phyloP scores from a whole-genome alignment of 2,888 invertebrate species.

The Uropetala carovei region DNA sequence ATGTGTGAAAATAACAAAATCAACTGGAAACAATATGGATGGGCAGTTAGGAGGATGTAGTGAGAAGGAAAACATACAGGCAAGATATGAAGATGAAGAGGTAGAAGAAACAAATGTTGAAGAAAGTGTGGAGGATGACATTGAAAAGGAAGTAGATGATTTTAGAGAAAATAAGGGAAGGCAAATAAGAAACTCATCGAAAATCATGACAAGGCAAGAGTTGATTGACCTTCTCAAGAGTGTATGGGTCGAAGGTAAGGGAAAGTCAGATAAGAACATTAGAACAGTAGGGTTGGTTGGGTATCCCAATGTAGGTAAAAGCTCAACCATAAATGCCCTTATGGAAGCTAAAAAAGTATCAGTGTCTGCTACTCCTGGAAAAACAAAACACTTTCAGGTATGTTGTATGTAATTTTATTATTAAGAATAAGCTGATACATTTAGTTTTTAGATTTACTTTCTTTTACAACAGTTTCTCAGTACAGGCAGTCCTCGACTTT shows the following conservation, averaged over 20 bases:
- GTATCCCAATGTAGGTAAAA: slow-evolving; percentile 99
- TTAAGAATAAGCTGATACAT: background rate
- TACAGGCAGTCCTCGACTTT: too few relatives aligned
- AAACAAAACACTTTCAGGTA: slow-evolving; percentile 95
- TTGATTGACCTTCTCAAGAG: slow-evolving; percentile 84
- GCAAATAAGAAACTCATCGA: slow-evolving; percentile 76
- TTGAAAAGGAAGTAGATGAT: slow-evolving; percentile 72
- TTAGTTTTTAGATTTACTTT: background rate
- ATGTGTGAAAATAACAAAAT: background rate
- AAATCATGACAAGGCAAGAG: slow-evolving; percentile 82
- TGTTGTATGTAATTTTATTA: background rate
- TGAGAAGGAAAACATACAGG: slow-evolving; percentile 68
- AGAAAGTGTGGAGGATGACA: slow-evolving; percentile 67
- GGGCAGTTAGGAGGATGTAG: slow-evolving; percentile 68
- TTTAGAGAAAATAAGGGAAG: slow-evolving; percentile 14
- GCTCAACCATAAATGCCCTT: slow-evolving; percentile 97
- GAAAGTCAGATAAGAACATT: slow-evolving; percentile 76
- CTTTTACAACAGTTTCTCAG: background rate
- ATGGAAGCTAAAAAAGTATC: slow-evolving; percentile 87
- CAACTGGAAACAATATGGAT: slow-evolving; percentile 67
- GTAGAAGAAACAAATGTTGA: slow-evolving; percentile 71
- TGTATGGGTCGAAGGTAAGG: slow-evolving; percentile 75
- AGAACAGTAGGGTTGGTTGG: slow-evolving; percentile 96
- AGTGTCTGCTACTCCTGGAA: slow-evolving; percentile 98
- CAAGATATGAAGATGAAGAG: slow-evolving; percentile 70